phyloP scores from a whole-genome alignment of 2,113 vertebrate genomes.

The Epinephelus cyanopodus region DNA sequence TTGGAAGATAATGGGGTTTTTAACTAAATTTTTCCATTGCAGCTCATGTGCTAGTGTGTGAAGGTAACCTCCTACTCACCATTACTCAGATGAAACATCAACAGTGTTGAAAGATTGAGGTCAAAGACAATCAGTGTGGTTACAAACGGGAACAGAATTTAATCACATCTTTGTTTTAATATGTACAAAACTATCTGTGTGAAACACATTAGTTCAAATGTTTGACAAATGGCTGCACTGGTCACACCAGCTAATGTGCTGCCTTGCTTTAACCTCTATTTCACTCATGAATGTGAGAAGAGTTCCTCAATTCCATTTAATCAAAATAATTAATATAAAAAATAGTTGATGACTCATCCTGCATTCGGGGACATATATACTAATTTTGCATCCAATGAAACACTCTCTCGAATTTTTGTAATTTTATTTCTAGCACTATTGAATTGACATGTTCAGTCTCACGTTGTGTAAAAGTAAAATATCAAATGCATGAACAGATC shows the following conservation, averaged over 20 bases:
- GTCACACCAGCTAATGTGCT: constrained; percentile 1
- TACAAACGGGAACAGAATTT: constrained; percentile 43
- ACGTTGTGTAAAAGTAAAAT: too few species aligned
- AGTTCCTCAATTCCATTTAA: neutral
- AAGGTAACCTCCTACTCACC: constrained; percentile 24
- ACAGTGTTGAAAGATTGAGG: constrained; percentile 17
- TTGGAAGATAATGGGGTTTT: constrained; percentile 17
- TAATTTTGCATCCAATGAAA: too few species aligned
- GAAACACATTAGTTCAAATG: constrained; percentile 35
- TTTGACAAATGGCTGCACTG: constrained; percentile 53
- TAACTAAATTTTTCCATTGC: neutral
- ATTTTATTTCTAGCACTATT: too few species aligned
- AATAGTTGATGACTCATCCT: too few species aligned
- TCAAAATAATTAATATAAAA: too few species aligned
- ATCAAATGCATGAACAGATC: too few species aligned
- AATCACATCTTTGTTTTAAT: constrained; percentile 52
- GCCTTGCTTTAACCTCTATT: constrained; percentile 47
- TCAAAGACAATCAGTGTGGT: constrained; percentile 45
- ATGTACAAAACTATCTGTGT: constrained; percentile 28
- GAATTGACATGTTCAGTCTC: too few species aligned
- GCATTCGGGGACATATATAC: too few species aligned
- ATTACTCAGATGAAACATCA: constrained; percentile 35
- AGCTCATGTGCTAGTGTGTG: neutral
- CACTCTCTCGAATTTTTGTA: too few species aligned
- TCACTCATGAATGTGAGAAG: constrained; percentile 53